These are phyloP conservation scores for Cotesia chilonis DNA, from an alignment of 1,140 invertebrate genomes.

Conservation along the genomic window DNA sequence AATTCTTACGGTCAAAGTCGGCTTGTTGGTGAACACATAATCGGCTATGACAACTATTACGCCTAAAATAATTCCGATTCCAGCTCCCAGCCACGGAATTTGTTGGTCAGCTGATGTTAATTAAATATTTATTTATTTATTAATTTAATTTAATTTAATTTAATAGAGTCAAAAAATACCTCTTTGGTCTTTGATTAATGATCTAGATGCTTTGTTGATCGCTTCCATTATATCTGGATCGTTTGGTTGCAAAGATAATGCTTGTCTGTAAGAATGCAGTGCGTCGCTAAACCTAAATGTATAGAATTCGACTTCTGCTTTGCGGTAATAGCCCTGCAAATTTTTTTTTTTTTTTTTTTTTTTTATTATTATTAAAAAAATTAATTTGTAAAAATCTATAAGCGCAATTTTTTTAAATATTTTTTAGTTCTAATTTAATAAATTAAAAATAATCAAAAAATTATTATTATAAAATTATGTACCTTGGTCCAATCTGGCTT, in stretches of 20 bases:
- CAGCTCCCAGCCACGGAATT: conserved; percentile 79
- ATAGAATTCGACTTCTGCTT: conserved; percentile 80
- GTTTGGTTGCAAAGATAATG: conserved; percentile 74
- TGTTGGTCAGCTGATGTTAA: conserved; percentile 70
- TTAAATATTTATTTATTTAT: conserved; percentile 52
- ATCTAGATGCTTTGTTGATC: conserved; percentile 71
- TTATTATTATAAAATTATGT: conserved; percentile 31
- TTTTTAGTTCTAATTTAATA: no score
- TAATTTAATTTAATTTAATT: conserved; percentile 27
- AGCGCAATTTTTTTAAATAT: conserved; percentile 56
- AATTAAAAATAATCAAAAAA: background rate
- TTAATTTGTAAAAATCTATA: background rate
- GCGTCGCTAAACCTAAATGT: conserved; percentile 76
- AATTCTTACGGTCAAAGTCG: conserved; percentile 71
- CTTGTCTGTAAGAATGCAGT: conserved; percentile 75
- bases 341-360: background rate
- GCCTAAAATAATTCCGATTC: conserved; percentile 77
- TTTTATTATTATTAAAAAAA: no score
- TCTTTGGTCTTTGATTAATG: conserved; percentile 68
- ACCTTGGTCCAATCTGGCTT: conserved; percentile 85
- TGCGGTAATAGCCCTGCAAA: conserved; percentile 80
- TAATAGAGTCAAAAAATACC: conserved; percentile 45
- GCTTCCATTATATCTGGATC: conserved; percentile 74
- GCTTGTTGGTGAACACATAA: conserved; percentile 73
- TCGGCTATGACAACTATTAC: conserved; percentile 77